phyloP scores from a whole-genome alignment of 2,888 invertebrate genomes.

The Operophtera brumata region DNA sequence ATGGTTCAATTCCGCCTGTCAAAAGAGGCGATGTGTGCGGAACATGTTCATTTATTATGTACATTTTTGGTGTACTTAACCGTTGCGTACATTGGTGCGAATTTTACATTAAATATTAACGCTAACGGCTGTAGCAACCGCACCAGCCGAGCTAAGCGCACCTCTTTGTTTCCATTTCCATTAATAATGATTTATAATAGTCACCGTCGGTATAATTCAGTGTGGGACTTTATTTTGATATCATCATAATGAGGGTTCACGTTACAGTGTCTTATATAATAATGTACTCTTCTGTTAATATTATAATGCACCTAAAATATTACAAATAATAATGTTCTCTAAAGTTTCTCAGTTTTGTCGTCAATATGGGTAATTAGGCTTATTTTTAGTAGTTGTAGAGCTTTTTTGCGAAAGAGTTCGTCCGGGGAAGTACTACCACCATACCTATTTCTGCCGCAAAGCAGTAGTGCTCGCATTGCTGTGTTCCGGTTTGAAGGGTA shows the following conservation, averaged over 20 bases:
- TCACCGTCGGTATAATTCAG: slow-evolving; percentile 28
- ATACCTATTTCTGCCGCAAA: too few species aligned
- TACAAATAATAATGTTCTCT: too few species aligned
- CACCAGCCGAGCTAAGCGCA: slow-evolving; percentile 44
- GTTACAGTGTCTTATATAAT: too few species aligned
- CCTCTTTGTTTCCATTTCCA: slow-evolving; percentile 42
- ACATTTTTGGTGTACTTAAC: slow-evolving; percentile 49
- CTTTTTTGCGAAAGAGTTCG: too few species aligned
- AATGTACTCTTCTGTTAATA: too few species aligned
- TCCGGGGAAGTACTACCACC: too few species aligned
- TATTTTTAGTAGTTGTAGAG: too few species aligned
- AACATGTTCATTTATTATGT: slow-evolving; percentile 53
- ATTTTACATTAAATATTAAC: slow-evolving; percentile 71
- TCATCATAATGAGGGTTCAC: slow-evolving; percentile 1
- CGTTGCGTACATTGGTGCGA: slow-evolving; percentile 60
- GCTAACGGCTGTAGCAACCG: slow-evolving; percentile 54
- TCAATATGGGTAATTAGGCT: too few species aligned
- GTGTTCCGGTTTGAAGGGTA: too few species aligned
- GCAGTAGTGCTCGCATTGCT: too few species aligned
- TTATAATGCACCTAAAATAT: too few species aligned
- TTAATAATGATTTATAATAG: slow-evolving; percentile 37
- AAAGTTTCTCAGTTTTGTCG: too few species aligned
- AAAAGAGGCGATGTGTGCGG: slow-evolving; percentile 23
- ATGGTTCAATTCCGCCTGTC: slow-evolving; percentile 30
- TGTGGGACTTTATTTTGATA: slow-evolving; percentile 10